phyloP scores from a whole-genome alignment of 2,888 invertebrate species.

The Trichogramma evanescens region DNA sequence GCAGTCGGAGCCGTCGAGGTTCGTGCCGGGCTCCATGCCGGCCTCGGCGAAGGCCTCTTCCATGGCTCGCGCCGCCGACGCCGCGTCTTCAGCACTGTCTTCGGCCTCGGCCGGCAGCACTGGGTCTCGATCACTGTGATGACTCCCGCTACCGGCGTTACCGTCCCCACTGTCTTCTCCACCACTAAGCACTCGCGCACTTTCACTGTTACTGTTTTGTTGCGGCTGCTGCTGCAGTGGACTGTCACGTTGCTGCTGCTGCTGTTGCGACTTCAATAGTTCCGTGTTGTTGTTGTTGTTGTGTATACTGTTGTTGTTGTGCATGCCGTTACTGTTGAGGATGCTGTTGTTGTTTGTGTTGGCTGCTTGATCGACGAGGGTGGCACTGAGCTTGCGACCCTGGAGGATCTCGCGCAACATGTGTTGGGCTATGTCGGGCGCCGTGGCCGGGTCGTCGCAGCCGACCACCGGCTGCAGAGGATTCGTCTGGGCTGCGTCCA shows the following conservation, averaged over 20 bases:
- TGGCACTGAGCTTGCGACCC: conserved; percentile 76
- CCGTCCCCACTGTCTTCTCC: conserved; percentile 44
- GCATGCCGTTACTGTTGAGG: conserved; percentile 51
- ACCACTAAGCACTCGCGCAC: conserved; percentile 45
- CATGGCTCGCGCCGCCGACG: conserved; percentile 48
- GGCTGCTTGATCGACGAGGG: conserved; percentile 64
- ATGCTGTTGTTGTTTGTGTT: conserved; percentile 49
- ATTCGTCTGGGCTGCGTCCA: conserved; percentile 41
- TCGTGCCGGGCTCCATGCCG: conserved; percentile 49
- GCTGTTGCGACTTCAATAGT: conserved; percentile 47
- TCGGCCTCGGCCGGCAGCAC: conserved; percentile 45
- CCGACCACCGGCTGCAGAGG: conserved; percentile 51
- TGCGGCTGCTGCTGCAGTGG: conserved; percentile 50
- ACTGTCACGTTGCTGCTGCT: conserved; percentile 49
- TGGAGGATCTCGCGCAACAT: conserved; percentile 87
- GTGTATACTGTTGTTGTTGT: conserved; percentile 48
- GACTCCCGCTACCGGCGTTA: conserved; percentile 36
- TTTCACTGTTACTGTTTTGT: conserved; percentile 38
- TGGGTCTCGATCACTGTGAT: conserved; percentile 39
- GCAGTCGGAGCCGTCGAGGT: conserved; percentile 44
- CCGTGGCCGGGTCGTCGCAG: conserved; percentile 51
- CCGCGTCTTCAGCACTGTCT: conserved; percentile 46
- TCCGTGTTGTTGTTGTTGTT: conserved; percentile 47
- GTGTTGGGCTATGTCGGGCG: conserved; percentile 64
- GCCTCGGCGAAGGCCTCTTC: conserved; percentile 62